These are phyloP conservation scores for Fistularia tabacaria DNA, from an alignment of 2,797 vertebrate species.

Conservation along the genomic window DNA sequence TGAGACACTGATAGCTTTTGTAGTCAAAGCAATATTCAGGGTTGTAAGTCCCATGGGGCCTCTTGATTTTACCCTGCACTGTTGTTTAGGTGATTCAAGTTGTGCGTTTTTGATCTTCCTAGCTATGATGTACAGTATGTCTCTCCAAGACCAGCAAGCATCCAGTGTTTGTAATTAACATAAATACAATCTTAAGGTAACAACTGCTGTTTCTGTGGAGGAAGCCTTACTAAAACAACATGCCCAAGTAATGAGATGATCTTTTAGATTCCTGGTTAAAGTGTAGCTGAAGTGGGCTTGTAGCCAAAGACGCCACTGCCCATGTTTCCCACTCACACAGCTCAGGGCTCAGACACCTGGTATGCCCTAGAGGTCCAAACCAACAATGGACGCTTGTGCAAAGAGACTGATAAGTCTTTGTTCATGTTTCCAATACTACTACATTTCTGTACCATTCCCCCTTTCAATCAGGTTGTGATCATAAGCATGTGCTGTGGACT, in stretches of 20 bases:
- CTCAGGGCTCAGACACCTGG: constrained; percentile 67
- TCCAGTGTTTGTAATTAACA: neutral
- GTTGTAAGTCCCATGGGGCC: constrained; percentile 29
- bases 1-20: constrained; percentile 37
- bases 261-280: constrained; percentile 62
- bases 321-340: constrained; percentile 33
- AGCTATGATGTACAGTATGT: neutral
- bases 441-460: constrained; percentile 20
- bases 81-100: constrained; percentile 27
- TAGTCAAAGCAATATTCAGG: constrained; percentile 61
- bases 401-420: constrained; percentile 64
- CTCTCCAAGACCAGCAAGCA: too few species aligned
- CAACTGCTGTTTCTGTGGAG: neutral
- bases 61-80: constrained; percentile 15
- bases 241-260: constrained; percentile 33
- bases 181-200: neutral
- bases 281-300: constrained; percentile 50
- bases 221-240: constrained; percentile 8
- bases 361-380: constrained; percentile 59
- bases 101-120: constrained; percentile 23
- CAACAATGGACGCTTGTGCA: constrained; percentile 72
- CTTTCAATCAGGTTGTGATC: constrained; percentile 30
- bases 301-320: constrained; percentile 34
- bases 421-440: constrained; percentile 40
- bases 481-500: constrained; percentile 18